These are phyloP conservation scores for Drosophila kikkawai DNA, from an alignment of 1,140 invertebrate species.

Conservation along the genomic window DNA sequence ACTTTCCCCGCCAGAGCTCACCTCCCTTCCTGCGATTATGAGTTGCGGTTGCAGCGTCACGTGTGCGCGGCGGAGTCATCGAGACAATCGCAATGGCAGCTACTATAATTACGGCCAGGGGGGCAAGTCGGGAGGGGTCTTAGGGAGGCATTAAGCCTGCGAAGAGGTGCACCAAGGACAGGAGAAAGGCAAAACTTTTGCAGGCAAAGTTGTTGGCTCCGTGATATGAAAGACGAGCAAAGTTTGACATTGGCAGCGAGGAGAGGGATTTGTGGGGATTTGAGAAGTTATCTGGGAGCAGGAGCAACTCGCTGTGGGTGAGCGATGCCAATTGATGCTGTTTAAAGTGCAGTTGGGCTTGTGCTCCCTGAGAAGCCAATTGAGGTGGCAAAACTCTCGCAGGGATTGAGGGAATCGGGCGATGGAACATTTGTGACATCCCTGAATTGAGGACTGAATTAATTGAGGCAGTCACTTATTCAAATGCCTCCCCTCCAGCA, in stretches of 20 bases:
- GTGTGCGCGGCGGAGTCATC: conserved; percentile 66
- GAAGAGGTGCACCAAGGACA: background rate
- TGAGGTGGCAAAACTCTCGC: conserved; percentile 21
- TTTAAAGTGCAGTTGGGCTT: conserved; percentile 37
- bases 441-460: conserved; percentile 57
- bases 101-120: conserved; percentile 68
- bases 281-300: conserved; percentile 29
- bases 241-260: conserved; percentile 54
- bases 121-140: conserved; percentile 1
- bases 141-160: conserved; percentile 3
- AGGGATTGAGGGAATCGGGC: conserved; percentile 10
- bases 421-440: conserved; percentile 21
- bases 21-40: background rate
- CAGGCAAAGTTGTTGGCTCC: conserved; percentile 64
- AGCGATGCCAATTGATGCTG: conserved; percentile 29
- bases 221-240: conserved; percentile 78
- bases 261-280: conserved; percentile 12
- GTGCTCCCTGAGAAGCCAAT: conserved; percentile 38
- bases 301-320: conserved; percentile 8
- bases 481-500: background rate
- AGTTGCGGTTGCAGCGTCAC: conserved; percentile 68
- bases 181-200: conserved; percentile 46
- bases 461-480: conserved; percentile 60
- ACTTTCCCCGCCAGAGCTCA: background rate
- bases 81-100: conserved; percentile 78